Base-by-base conservation (phyloP, 2,113 vertebrate species). In the Hydrolagus affinis region DNA sequence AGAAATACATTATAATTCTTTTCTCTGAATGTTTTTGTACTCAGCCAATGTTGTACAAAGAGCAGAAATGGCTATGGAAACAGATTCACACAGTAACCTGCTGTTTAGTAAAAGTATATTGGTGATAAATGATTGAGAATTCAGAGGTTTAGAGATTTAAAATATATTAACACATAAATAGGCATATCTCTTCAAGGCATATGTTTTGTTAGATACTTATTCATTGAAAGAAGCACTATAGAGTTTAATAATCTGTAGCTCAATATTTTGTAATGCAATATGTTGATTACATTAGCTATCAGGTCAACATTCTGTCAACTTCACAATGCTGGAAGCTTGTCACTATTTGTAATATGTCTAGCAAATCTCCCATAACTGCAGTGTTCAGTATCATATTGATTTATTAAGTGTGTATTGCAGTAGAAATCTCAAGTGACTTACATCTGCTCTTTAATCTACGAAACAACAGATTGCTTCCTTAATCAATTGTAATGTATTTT, bases 381-480 rank as follows among this genome's bases (percentile, higher is more conserved):
- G 78, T 64, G 15, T 28, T 83, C 78, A 30, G 17, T 83, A 66
- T 66, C 78, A 66, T 17, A 83, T 83, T 83, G 78, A 83, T 83
- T 83, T 68, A 83, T 83, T 83, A 83, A 83, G 78, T 83, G 62
- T 68, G 60, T 83, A 83, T 66, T 83, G 78, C 66, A 32, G 60
- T 83, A 32, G 62, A 83, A 83, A 83, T 83, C 78, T 66, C 78
- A 83, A 83, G 60, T 83, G 78, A 83, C 28, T 68, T 83, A 83
- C 62, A 83, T 83, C 78, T 68, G 25, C 62, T 83, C 78, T 66
- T 32, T 83, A 83, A 83, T 83, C 78, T 83, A 19, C 66, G 62
- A 83, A 83, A 83, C 25, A 83, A 68, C 62, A 83, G 78, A 83
- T 83, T 66, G 78, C 78, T 83, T 32, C 78, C 78, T 83, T 83